Evolutionary conservation across 2,888 invertebrate genomes (phyloP), one percentile per base, ranked within the genome.

Genomic region (Phania funesta): DNA sequence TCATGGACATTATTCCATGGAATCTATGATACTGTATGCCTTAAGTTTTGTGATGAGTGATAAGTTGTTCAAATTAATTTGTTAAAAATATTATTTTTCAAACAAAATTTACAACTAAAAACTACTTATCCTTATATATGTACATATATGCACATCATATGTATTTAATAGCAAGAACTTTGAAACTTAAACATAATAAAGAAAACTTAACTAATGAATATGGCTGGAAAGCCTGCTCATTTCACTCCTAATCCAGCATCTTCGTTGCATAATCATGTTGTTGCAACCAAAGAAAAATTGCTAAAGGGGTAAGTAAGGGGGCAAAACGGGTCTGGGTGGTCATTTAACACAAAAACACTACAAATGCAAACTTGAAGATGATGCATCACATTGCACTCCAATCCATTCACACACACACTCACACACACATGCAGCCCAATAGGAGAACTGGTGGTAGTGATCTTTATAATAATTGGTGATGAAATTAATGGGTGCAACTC

Each of bases 401-500:
- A 29, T 52, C 22, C 29, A 44, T n/a, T 18, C 8, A 54, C 18
- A 50, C 20, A 41, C 11, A 48, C n/a, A 22, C 11, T 7, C 16
- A 26, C 20, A 64, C 26, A 13, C 48, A 41, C 22, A n/a, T n/a
- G n/a, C n/a, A n/a, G 32, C 35, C 32, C 50, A 50, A 50, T 20
- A 29, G 58, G 5, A 60, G 41, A 67, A 44, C 67, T 65, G 48
- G 38, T 65, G 54, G 56, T 44, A 50, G 67, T 65, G 77, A 82
- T 83, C 79, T 74, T 79, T 79, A 78, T 76, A 84, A 84, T 86
- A 86, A 86, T 86, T 86, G 86, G 85, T 86, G 85, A 85, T 87
- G 86, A 85, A 87, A 86, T 85, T 87, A 86, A 87, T 87, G 86
- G 86, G 85, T 85, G 85, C 83, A 84, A 85, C 85, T 82, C 84